Evolutionary conservation across 2,797 vertebrate species (phyloP), one percentile per base, ranked within the genome.

Genomic region (Graptemys geographica): DNA sequence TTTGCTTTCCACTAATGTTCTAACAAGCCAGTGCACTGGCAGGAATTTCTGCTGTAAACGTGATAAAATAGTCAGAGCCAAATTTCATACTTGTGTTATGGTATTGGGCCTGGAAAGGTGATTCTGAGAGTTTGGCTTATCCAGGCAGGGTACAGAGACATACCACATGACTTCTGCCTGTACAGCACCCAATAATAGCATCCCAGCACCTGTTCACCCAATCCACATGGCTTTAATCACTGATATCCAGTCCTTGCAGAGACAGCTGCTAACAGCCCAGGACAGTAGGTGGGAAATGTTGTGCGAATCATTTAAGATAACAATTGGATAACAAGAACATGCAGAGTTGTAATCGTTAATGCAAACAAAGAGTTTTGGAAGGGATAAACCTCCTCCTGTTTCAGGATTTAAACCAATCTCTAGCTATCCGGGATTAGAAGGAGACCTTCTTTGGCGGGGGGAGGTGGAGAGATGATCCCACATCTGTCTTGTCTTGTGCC

Each of bases 401-500:
- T 33, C 37, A 37, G 65, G 18, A 6, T 72, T 69, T 72, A 41
- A 21, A 41, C 65, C 19, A 41, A 41, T 72, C 21, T 23, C 65
- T 21, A 37, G 21, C n/a, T 37, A 37, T 23, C 65, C 6, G 16
- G 65, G n/a, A 23, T 41, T 72, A 21, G 37, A 37, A 72, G 21
- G 65, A 72, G 21, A 41, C 5, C n/a, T 72, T 72, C 65, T 11
- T 41, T 21, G n/a, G 65, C 2, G 9, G 53, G 53, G 3, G 53
- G 53, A 19, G 18, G 19, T 13, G 51, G 8, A 6, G 27, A 33
- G 13, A 7, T 1, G 13, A 23, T 28, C 79, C 84, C 49, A 3
- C 13, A 2, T 27, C 79, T 11, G 0, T 23, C 23, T 4, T 6
- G 27, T 8, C 51, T 37, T 51, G 53, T 2, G 0, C 13, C n/a